Base-by-base conservation (phyloP, 2,797 vertebrate genomes). In the Lates japonicus region DNA sequence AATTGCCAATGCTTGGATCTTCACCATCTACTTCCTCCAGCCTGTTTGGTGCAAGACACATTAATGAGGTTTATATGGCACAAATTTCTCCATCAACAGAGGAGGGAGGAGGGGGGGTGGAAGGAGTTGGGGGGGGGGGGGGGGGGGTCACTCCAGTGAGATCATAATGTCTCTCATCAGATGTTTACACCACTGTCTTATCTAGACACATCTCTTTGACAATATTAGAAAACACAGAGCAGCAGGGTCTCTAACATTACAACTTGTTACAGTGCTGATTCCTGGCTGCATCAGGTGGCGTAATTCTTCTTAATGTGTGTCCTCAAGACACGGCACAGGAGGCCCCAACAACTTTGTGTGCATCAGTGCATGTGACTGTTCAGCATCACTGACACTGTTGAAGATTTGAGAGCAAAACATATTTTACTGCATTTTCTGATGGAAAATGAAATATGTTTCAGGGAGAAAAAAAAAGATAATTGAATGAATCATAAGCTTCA, bases 291-390 rank as follows among this genome's bases (percentile, higher is more conserved):
- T 70, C n/a, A 35, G 55, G 12, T 42, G 3, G 4, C 39, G 31
- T 3, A 3, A 48, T 64, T 22, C 29, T 11, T 44, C 19, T 51
- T 29, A 1, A 54, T 35, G 16, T 29, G 31, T 29, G 31, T 58
- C 42, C 37, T 58, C 7, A 9, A 62, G 48, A 54, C 48, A 14
- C 3, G 3, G 44, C 7, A 54, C 16, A 44, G 11, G 55, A 76
- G 64, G 55, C 76, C n/a, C 44, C 61, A 63, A 7, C 42, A 85
- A 85, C 76, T 85, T 83, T 74, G 17, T 39, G 62, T 60, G 35
- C 58, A 41, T 25, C 65, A 49, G 46, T 41, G n/a, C 48, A 42
- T 44, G 49, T 65, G 54, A 65, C 62, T 35, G 48, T 37, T 78
- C 72, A 75, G 84, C 54, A 83, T 82, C 76, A 49, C 37, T 55